A percentile compares a stretch with the other conserved stretches of the same genome.
These are phyloP conservation scores for Brachionus manjavacas DNA, from an alignment of 1,140 invertebrate genomes.

Conservation along the genomic window DNA sequence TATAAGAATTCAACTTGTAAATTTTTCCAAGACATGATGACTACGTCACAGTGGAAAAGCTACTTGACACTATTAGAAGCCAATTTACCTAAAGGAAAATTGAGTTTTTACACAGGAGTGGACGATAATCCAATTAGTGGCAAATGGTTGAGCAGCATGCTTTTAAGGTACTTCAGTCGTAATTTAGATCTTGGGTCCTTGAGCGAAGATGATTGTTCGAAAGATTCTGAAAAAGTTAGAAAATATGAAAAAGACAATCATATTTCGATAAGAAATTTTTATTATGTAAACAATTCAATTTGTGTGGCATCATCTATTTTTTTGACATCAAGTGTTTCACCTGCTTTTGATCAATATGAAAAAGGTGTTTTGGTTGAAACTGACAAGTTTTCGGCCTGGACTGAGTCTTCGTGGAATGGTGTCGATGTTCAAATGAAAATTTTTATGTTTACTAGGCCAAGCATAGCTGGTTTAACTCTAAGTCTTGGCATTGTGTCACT, in stretches of 20 bases:
- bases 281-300: not conserved
- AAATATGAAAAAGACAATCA: conserved; percentile 21
- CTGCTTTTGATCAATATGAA: conserved; percentile 33
- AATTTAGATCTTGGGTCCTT: conserved; percentile 10
- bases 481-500: not conserved
- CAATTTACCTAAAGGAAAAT: conserved; percentile 23
- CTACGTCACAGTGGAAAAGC: not conserved
- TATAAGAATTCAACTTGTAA: conserved; percentile 28
- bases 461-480: not conserved
- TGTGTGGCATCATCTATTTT: conserved; percentile 32
- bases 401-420: conserved; percentile 37
- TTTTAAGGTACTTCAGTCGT: conserved; percentile 26
- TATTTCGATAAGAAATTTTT: conserved; percentile 16
- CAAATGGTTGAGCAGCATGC: conserved; percentile 28
- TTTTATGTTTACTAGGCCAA: not conserved
- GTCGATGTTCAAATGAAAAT: conserved; percentile 27
- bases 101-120: conserved; percentile 38
- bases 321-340: conserved; percentile 1
- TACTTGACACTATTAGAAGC: not conserved
- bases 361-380: not conserved
- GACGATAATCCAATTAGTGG: conserved; percentile 38
- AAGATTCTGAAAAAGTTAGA: not conserved
- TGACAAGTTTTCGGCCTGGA: conserved; percentile 11
- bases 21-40: conserved; percentile 21
- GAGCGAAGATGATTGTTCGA: not conserved